Percentiles rank a stretch among this genome's conserved stretches.
Evolutionary conservation across 2,113 vertebrate species (phyloP).

Genomic region (Diphyllodes magnificus): DNA sequence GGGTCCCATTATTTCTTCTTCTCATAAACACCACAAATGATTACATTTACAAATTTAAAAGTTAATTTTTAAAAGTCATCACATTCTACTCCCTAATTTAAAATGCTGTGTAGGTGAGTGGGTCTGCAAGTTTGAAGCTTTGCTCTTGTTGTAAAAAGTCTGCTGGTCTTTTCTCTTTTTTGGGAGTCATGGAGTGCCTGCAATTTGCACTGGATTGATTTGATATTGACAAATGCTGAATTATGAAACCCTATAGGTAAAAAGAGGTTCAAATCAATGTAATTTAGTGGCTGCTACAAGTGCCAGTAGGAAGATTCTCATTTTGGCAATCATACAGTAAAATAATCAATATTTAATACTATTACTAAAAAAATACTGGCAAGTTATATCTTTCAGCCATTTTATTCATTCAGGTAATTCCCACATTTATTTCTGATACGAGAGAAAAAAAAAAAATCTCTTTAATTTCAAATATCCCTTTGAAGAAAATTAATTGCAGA

Average conservation of each 20-base stretch:
- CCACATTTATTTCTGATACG: not conserved
- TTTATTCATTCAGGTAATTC: not conserved
- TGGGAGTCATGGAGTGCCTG: not conserved
- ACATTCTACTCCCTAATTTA: not conserved
- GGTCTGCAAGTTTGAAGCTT: not conserved
- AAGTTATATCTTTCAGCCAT: not conserved
- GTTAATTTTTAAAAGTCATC: not conserved
- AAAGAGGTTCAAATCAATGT: constrained; percentile 52
- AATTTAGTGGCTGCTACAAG: constrained; percentile 49
- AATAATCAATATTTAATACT: constrained; percentile 59
- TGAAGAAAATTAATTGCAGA: not conserved
- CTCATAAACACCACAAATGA: not conserved
- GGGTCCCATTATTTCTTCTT: not conserved
- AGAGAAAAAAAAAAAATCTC: not conserved
- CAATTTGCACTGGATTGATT: constrained; percentile 49
- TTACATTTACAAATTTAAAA: not conserved
- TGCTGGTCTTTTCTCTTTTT: not conserved
- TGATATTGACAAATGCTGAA: constrained; percentile 60
- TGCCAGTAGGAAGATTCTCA: constrained; percentile 11
- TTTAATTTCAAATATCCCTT: not conserved
- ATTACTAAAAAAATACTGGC: not conserved
- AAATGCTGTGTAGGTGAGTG: not conserved
- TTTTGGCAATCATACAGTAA: constrained; percentile 32
- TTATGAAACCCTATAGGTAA: constrained; percentile 61
- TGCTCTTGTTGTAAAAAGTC: not conserved